Evolutionary conservation across 2,113 vertebrate genomes (phyloP).

Genomic region (Montifringilla adamsi): DNA sequence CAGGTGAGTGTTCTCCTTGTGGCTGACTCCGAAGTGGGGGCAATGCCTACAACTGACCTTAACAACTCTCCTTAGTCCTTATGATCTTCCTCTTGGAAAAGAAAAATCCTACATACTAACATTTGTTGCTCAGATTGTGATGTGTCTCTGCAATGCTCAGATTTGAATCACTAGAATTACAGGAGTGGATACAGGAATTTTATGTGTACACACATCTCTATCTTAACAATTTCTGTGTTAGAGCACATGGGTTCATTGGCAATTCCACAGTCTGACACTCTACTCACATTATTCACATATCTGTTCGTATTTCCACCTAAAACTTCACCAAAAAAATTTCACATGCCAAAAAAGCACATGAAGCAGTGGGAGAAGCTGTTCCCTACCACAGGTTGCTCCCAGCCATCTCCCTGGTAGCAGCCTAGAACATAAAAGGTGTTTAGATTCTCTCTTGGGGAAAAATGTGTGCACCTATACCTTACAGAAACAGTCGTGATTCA

Average conservation of each 20-base stretch:
- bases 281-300: not conserved
- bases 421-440: not conserved
- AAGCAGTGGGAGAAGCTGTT: not conserved
- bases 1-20: not conserved
- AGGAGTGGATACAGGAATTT: not conserved
- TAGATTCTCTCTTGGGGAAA: not conserved
- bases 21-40: not conserved
- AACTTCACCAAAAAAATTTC: not conserved
- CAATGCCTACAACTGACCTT: not conserved
- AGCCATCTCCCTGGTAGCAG: not conserved
- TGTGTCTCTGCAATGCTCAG: rapidly evolving
- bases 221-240: not conserved
- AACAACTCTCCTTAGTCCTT: not conserved
- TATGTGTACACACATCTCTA: rapidly evolving
- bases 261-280: not conserved
- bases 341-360: not conserved
- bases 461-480: not conserved
- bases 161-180: not conserved
- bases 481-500: not conserved
- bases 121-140: not conserved
- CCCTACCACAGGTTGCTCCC: not conserved
- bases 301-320: not conserved
- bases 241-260: not conserved
- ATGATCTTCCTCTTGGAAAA: not conserved
- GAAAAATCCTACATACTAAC: not conserved